phyloP scores from a whole-genome alignment of 2,797 vertebrate genomes.

The Hylomyscus alleni region DNA sequence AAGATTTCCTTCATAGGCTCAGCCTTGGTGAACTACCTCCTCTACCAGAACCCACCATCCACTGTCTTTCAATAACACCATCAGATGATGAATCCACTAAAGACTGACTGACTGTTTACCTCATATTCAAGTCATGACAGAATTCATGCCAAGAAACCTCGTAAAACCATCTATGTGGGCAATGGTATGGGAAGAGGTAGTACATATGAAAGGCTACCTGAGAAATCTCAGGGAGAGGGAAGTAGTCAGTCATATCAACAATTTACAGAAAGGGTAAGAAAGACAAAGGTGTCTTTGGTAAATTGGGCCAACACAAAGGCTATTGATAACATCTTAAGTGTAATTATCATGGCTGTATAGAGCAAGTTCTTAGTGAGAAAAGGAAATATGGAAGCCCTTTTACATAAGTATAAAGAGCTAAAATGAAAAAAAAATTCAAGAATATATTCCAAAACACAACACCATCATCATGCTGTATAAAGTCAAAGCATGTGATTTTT shows the following conservation, averaged over 20 bases:
- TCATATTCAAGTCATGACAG: neutral
- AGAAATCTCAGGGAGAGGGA: conserved; percentile 24
- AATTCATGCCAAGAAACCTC: neutral
- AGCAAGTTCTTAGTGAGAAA: neutral
- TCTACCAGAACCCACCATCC: neutral
- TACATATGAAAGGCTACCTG: neutral
- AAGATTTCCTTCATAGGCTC: neutral
- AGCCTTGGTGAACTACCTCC: neutral
- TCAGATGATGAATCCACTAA: no score
- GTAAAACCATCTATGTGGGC: neutral
- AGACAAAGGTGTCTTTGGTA: neutral
- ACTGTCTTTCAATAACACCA: neutral
- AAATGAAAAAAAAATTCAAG: neutral
- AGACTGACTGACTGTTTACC: neutral
- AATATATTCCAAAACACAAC: neutral
- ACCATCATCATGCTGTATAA: neutral
- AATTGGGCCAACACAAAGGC: neutral
- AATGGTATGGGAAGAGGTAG: neutral
- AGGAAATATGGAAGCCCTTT: neutral
- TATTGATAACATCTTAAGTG: neutral
- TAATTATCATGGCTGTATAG: neutral
- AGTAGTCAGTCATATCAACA: neutral
- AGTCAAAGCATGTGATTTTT: neutral
- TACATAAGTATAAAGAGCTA: neutral
- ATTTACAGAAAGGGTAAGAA: neutral